These are phyloP conservation scores for Stratiomys singularior DNA, from an alignment of 2,888 invertebrate species.

Conservation along the genomic window DNA sequence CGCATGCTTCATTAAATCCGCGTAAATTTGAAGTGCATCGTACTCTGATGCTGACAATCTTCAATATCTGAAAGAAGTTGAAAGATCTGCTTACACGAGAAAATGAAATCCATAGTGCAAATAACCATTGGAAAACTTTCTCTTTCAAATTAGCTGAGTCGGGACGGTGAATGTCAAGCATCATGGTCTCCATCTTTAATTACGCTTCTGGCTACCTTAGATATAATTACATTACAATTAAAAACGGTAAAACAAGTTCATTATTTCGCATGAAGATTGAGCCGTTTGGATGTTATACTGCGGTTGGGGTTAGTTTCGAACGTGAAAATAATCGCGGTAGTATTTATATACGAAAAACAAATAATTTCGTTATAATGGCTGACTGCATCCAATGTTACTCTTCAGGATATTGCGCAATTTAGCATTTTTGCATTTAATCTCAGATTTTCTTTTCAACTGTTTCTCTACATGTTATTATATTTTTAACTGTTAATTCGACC, in stretches of 20 bases:
- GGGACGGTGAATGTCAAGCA: slow-evolving; percentile 44
- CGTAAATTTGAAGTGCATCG: not conserved
- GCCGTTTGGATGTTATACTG: not conserved
- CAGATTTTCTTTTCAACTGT: not conserved
- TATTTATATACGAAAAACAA: not conserved
- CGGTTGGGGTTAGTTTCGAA: not conserved
- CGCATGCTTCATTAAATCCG: not conserved
- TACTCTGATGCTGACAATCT: slow-evolving; percentile 1
- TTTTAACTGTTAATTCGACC: too few species aligned
- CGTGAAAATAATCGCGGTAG: not conserved
- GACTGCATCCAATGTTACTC: not conserved
- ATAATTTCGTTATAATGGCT: not conserved
- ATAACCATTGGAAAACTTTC: slow-evolving; percentile 39
- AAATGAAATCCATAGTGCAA: not conserved
- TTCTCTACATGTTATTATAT: too few species aligned
- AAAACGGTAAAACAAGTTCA: slow-evolving; percentile 3
- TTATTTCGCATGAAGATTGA: not conserved
- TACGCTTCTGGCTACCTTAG: not conserved
- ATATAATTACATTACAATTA: slow-evolving; percentile 10
- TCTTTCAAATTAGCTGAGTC: slow-evolving; percentile 37
- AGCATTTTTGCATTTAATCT: not conserved
- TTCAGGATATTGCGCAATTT: not conserved
- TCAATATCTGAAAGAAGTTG: not conserved
- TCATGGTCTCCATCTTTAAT: slow-evolving; percentile 35
- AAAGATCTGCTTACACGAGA: slow-evolving; percentile 26